Evolutionary conservation across 2,888 invertebrate genomes (phyloP), one percentile per base, ranked within the genome.

Genomic region (Parelbella ahira): DNA sequence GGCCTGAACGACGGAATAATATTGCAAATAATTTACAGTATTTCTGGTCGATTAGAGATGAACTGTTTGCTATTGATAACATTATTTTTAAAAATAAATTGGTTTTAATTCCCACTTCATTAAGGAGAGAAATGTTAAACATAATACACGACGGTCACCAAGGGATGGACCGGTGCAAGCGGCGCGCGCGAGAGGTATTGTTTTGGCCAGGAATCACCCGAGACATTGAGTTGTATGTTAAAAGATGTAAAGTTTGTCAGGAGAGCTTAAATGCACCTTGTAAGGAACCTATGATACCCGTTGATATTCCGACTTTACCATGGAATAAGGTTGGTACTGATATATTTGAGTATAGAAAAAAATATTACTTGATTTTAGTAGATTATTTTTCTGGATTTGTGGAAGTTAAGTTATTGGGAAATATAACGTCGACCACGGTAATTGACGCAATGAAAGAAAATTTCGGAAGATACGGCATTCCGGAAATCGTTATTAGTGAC

Each of bases 351-450:
- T 38, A 41, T 18, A 11, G 37, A 3, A 34, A 27, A 1, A 50
- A 50, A 47, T 42, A 50, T n/a, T 58, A 30, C 32, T 15, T 54
- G 1, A 27, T 56, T 13, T 11, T 50, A 4, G 44, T 43, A 2
- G 50, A 54, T 28, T 50, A 54, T 25, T 54, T 28, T 28, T 28
- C 28, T 55, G 49, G 5, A 50, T 56, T 38, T 21, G 30, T 54
- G 4, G 52, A 53, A 37, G 38, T 52, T 1, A 10, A 20, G 4
- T 1, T 2, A 4, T 9, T 56, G 4, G 25, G 7, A 11, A 33
- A 2, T n/a, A 43, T 44, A 10, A 20, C 20, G n/a, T 20, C 20
- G 20, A 2, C 20, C 4, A 2, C 23, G 2, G 23, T 23, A 2
- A 23, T 23, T 2, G 8, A 23, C 2, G 23, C 23, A 8, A 7